Base-by-base conservation (phyloP, 2,113 vertebrate genomes). In the Phrynosoma blainvillii region DNA sequence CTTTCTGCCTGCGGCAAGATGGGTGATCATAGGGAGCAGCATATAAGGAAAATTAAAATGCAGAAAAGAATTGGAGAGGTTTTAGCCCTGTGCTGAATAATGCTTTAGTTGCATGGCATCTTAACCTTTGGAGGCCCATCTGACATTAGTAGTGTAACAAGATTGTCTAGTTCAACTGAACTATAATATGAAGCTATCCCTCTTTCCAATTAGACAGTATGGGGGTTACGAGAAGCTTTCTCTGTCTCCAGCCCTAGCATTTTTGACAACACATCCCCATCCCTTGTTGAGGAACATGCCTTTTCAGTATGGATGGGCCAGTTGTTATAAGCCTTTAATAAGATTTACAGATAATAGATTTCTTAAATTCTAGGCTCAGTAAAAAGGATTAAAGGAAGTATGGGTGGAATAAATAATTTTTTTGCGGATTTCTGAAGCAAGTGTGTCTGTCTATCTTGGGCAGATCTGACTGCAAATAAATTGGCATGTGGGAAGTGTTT, bases 281-380 rank as follows among this genome's bases (percentile, higher is more conserved):
- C 23, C 23, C 8, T 8, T 54, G 13, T 62, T 40, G n/a, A 82
- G 27, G 21, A 32, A 25, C 52, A 62, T 76, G 56, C 4, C n/a
- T 42, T 65, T 65, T 65, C 25, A 65, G 42, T 77, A 66, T 65
- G 59, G 27, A 77, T 36, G 47, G 23, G 2, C 42, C 4, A 76
- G 32, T 65, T 65, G 54, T 73, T 27, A 20, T 68, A 40, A 70
- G 25, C 40, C 4, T 40, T 74, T 81, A 80, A 75, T 30, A n/a
- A 75, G 42, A 75, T 85, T 81, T 85, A 75, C n/a, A 65, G 59
- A 18, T 74, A 79, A 84, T 88, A 25, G 18, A 11, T 66, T 81
- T 68, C 65, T 32, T 89, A 62, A 40, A 66, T n/a, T 68, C 5
- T 0, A 40, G 16, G 76, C 18, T 20, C 25, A 30, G 40, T 54